phyloP scores from a whole-genome alignment of 1,140 invertebrate species.

The Lethocerus indicus region DNA sequence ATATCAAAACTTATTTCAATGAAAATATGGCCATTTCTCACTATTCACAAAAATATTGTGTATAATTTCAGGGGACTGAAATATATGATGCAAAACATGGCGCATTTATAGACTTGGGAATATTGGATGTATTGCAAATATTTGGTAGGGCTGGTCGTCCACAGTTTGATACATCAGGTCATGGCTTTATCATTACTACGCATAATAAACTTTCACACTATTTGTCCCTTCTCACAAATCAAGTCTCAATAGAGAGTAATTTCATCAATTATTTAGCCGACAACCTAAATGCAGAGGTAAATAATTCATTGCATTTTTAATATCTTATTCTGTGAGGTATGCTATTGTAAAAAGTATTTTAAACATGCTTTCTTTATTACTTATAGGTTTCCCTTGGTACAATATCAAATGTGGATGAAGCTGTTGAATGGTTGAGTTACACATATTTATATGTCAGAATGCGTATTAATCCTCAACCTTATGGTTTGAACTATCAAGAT shows the following conservation, averaged over 20 bases:
- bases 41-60: no score
- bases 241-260: constrained; percentile 96
- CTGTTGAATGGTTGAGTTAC: constrained; percentile 93
- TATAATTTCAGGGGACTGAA: constrained; percentile 75
- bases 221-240: constrained; percentile 82
- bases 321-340: no score
- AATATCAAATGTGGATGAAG: constrained; percentile 88
- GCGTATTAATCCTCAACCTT: constrained; percentile 79
- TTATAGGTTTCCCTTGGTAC: constrained; percentile 76
- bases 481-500: constrained; percentile 60
- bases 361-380: no score
- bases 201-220: constrained; percentile 90
- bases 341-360: no score
- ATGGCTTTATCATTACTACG: constrained; percentile 90
- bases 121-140: constrained; percentile 97
- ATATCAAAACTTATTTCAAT: no score
- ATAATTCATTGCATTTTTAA: no score
- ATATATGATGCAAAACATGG: constrained; percentile 95
- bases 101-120: constrained; percentile 85
- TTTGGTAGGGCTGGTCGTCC: constrained; percentile 96
- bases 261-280: constrained; percentile 84
- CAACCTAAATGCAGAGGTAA: constrained; percentile 95
- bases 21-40: no score
- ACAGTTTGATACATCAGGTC: constrained; percentile 75
- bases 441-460: constrained; percentile 93